Conservation (phyloP, 2,797 vertebrate species). For the Brachymystax lenok region DNA sequence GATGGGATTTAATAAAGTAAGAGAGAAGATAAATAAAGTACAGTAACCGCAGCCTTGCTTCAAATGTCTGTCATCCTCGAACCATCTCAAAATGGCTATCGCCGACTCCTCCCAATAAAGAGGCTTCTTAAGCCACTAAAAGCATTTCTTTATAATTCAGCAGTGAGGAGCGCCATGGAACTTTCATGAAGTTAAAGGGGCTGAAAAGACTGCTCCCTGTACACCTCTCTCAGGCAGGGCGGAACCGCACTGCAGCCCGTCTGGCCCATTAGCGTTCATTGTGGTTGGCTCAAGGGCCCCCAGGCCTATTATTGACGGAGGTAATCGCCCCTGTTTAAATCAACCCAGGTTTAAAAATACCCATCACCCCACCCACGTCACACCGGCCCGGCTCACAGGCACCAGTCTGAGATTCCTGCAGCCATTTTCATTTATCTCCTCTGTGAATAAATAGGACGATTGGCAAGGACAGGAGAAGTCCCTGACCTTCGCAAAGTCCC, state of each 20-base stretch:
- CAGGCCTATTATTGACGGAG: slow-evolving; percentile 41
- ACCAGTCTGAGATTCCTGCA: background rate
- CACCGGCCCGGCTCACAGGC: background rate
- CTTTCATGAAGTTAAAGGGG: slow-evolving; percentile 27
- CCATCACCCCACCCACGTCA: slow-evolving; percentile 16
- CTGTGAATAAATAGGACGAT: background rate
- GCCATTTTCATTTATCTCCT: background rate
- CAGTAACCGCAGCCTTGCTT: slow-evolving; percentile 8
- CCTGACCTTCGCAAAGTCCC: slow-evolving; percentile 11
- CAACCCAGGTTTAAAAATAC: slow-evolving; percentile 37
- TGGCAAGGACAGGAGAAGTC: background rate
- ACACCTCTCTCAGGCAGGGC: slow-evolving; percentile 17
- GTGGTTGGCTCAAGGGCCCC: slow-evolving; percentile 24
- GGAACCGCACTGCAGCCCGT: slow-evolving; percentile 20
- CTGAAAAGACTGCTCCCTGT: slow-evolving; percentile 13
- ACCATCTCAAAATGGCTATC: slow-evolving; percentile 22
- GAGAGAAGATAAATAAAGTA: slow-evolving; percentile 5
- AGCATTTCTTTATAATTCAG: slow-evolving; percentile 20
- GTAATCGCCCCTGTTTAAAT: slow-evolving; percentile 45
- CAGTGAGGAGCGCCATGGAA: slow-evolving; percentile 12
- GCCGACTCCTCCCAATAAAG: slow-evolving; percentile 22
- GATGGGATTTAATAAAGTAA: slow-evolving; percentile 40
- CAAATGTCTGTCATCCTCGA: slow-evolving; percentile 11
- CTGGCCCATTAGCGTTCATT: slow-evolving; percentile 39
- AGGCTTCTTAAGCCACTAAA: slow-evolving; percentile 12